These are phyloP conservation scores for Mimumesa dahlbomi DNA, from an alignment of 2,888 invertebrate species.

Conservation along the genomic window DNA sequence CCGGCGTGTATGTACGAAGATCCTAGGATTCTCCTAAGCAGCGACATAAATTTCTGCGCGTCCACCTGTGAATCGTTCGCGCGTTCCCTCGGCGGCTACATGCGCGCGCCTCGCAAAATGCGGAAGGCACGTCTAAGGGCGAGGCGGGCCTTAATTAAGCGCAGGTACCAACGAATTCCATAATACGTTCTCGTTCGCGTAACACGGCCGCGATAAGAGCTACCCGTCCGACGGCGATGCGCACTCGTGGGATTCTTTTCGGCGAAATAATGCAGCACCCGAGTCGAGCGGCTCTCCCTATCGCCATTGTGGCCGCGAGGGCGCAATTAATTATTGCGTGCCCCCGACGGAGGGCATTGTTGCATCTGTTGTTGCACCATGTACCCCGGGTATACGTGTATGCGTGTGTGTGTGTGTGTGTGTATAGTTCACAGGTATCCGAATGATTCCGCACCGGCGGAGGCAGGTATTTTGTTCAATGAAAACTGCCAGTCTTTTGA, in stretches of 20 bases:
- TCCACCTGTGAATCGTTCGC: conserved; percentile 23
- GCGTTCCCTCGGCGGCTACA: conserved; percentile 6
- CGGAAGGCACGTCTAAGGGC: conserved; percentile 42
- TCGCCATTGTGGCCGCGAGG: conserved; percentile 72
- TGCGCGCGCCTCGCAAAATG: conserved; percentile 33
- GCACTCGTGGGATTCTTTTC: conserved; percentile 69
- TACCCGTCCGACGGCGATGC: conserved; percentile 39
- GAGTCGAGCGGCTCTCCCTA: conserved; percentile 36
- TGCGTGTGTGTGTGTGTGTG: too few relatives aligned
- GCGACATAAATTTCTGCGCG: conserved; percentile 27
- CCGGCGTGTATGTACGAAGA: conserved; percentile 4
- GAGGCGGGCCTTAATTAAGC: conserved; percentile 63
- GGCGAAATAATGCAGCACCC: conserved; percentile 64
- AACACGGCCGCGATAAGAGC: conserved; percentile 61
- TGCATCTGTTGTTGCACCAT: conserved; percentile 67
- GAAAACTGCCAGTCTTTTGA: neutral
- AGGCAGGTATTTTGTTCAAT: neutral
- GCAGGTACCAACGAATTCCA: conserved; percentile 58
- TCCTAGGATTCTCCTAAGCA: conserved; percentile 4
- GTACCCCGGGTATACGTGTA: too few relatives aligned
- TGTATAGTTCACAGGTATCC: conserved; percentile 10
- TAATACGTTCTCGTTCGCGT: conserved; percentile 61
- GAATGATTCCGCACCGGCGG: conserved; percentile 2
- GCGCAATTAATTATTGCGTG: conserved; percentile 78
- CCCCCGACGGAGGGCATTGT: conserved; percentile 71